Base-by-base conservation (phyloP, 2,888 invertebrate species). In the Catocala fraxini region DNA sequence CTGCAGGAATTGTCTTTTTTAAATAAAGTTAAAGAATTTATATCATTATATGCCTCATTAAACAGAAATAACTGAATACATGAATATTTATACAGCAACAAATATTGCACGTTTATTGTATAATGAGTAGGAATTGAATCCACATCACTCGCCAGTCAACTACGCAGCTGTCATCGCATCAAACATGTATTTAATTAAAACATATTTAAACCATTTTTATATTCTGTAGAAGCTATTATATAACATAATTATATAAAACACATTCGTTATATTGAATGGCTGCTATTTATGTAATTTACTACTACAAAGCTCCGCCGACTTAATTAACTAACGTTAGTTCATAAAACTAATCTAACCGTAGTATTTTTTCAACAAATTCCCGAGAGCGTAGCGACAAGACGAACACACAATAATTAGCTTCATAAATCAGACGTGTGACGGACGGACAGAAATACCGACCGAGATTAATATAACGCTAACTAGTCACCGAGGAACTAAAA, bases 341-440 rank as follows among this genome's bases (percentile, higher is more conserved):
- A 60, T 65, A 68, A 73, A 75, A 70, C 59, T 65, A 63, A 75
- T 68, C 62, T 52, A 42, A 43, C 55, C 51, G 51, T 65, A 55
- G 64, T 72, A 60, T 65, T 71, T 68, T 74, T 67, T 68, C 33
- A 45, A 51, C 51, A 11, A 45, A 59, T 70, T 63, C 53, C 41
- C 47, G 65, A 58, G 72, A 62, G 34, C 25, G 68, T 47, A 53
- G 49, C 59, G 63, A 71, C 64, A 73, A 77, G 65, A 63, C 58
- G 7, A 70, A 68, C 65, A 66, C 57, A 73, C 68, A 63, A 48
- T 89, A 90, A 90, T 86, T 88, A 89, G 81, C 74, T 71, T 63
- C 70, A 88, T 90, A 89, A 90, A 89, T 91, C 90, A 90, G 78
- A 71, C 65, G 77, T 79, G 79, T 82, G 89, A 85, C 89, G 81